Percentiles rank a stretch among this genome's conserved stretches.
phyloP scores from a whole-genome alignment of 2,888 invertebrate species.

The Agrotis puta region DNA sequence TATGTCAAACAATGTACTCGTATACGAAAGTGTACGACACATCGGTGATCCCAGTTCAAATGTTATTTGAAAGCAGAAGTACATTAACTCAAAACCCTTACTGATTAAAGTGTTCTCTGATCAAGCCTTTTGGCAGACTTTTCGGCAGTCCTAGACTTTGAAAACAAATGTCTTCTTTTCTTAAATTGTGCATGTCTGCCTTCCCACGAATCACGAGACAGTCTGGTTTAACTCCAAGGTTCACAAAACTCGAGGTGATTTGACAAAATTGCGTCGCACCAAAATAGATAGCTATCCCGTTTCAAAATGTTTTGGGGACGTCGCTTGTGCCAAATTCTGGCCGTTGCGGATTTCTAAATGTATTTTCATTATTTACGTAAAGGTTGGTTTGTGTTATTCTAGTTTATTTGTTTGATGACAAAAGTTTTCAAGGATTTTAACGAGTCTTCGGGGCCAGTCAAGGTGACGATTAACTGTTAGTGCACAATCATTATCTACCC shows the following conservation, averaged over 20 bases:
- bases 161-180: conserved; percentile 12
- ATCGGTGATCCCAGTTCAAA: no score
- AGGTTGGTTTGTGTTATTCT: conserved; percentile 45
- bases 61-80: neutral
- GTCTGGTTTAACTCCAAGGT: conserved; percentile 47
- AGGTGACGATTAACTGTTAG: conserved; percentile 4
- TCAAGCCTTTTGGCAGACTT: conserved; percentile 14
- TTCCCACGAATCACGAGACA: conserved; percentile 48
- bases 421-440: conserved; percentile 43
- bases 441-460: conserved; percentile 10
- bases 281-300: conserved; percentile 78
- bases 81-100: neutral
- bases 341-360: conserved; percentile 60
- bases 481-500: neutral
- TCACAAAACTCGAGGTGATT: conserved; percentile 38
- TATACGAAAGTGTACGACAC: neutral
- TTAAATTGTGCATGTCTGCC: conserved; percentile 9
- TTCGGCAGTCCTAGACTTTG: conserved; percentile 9
- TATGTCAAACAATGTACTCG: no score
- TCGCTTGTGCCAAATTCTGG: conserved; percentile 78
- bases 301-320: conserved; percentile 73
- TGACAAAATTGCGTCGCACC: conserved; percentile 62
- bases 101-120: neutral
- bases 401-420: conserved; percentile 42
- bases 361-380: conserved; percentile 64